Evolutionary conservation across 2,113 vertebrate genomes (phyloP), one percentile per base, ranked within the genome.

Genomic region (Podarcis cretensis): DNA sequence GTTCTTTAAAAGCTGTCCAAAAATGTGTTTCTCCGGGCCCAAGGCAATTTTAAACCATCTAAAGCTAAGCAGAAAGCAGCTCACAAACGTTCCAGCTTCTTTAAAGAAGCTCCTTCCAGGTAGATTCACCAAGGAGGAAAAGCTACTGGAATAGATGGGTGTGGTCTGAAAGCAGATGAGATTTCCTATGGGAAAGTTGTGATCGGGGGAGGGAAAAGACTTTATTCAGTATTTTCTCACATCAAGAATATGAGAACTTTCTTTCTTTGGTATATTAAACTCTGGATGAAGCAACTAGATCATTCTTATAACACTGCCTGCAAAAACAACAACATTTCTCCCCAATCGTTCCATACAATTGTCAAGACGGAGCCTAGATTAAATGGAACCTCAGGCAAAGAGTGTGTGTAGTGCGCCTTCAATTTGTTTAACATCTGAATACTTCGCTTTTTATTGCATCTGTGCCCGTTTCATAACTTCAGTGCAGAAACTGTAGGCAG

Each of bases 1-100:
- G 90, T 94, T 95, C 93, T 96, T 96, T 96, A 93, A 94, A 87
- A 93, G 93, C 93, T 92, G 93, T 96, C 94, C 95, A 96, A 95
- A 96, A 96, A 96, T 92, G 89, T 93, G 92, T 96, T 96, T 96
- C 94, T 96, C 94, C 88, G 91, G 91, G 94, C 95, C 94, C 68
- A 90, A 93, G 95, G 95, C 95, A 94, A 95, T 96, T 95, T 88
- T 95, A 92, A 95, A 94, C 93, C 92, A 94, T 94, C 91, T 94
- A 83, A 93, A 95, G 90, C 93, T 95, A 95, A 96, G 95, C 92
- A 93, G 93, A 95, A 95, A 91, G 2, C 93, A 90, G 92, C 90
- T 92, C 68, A 91, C 90, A 95, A 94, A 95, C 87, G 89, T 93
- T 96, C 93, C 93, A 89, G 93, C 90, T 88, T 84, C 94, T 95